phyloP scores from a whole-genome alignment of 53 echinoderm and acorn worm species.

The Holothuria leucospilota region DNA sequence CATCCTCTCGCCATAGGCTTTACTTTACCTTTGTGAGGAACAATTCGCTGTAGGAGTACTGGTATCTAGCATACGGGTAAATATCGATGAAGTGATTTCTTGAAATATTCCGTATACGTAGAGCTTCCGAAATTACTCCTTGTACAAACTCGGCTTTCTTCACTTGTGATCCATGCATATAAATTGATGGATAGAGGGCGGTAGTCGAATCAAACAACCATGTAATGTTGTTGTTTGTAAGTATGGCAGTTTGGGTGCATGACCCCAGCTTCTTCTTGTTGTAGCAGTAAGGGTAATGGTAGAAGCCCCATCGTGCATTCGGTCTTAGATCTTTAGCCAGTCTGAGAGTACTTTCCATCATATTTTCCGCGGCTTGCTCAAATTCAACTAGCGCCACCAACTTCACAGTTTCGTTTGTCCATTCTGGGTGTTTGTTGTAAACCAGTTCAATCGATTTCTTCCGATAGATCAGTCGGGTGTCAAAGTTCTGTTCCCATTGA shows the following conservation, averaged over 20 bases:
- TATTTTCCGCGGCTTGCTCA: constrained; percentile 64
- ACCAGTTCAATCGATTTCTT: constrained; percentile 68
- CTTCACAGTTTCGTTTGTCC: constrained; percentile 64
- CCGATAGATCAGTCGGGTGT: constrained; percentile 43
- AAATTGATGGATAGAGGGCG: constrained; percentile 90
- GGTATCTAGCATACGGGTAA: constrained; percentile 47
- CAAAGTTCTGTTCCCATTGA: constrained; percentile 62
- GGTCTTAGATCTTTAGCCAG: constrained; percentile 75
- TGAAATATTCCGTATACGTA: neutral
- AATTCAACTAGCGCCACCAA: constrained; percentile 70
- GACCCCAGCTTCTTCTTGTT: neutral
- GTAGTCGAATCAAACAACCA: constrained; percentile 81
- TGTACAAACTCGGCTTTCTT: constrained; percentile 19
- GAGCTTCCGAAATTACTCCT: constrained; percentile 18
- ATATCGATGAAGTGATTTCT: constrained; percentile 9
- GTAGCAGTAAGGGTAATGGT: constrained; percentile 78
- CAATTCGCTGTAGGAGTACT: constrained; percentile 27
- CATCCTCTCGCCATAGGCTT: no score
- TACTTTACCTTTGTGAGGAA: constrained; percentile 25
- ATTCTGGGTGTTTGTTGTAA: constrained; percentile 56
- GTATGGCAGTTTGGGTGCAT: constrained; percentile 17
- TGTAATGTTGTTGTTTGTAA: constrained; percentile 66
- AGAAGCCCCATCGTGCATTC: constrained; percentile 78
- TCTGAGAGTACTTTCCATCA: constrained; percentile 71
- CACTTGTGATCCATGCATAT: constrained; percentile 42